Percentiles rank a stretch among this genome's conserved stretches.
phyloP scores from a whole-genome alignment of 2,113 vertebrate genomes.

The Vulpes lagopus region DNA sequence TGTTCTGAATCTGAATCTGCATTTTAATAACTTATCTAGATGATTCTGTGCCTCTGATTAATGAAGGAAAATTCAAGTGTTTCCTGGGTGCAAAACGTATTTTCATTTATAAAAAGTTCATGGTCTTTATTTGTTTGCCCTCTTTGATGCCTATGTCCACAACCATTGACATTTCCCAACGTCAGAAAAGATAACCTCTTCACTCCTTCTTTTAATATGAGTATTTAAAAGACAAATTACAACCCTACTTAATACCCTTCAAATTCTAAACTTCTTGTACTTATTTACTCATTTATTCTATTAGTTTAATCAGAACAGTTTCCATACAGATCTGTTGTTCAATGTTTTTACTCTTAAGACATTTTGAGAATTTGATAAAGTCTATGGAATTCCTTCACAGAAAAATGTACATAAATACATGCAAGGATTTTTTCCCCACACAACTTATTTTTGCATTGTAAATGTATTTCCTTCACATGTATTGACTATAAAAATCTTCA shows the following conservation, averaged over 20 bases:
- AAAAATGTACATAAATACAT: constrained; percentile 9
- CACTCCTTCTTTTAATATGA: background rate
- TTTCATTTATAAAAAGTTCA: background rate
- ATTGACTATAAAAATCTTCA: constrained; percentile 24
- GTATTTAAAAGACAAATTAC: background rate
- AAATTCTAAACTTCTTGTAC: background rate
- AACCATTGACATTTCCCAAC: constrained; percentile 23
- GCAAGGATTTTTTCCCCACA: background rate
- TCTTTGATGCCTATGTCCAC: background rate
- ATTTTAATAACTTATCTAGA: constrained; percentile 28
- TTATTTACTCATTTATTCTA: background rate
- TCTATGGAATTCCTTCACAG: background rate
- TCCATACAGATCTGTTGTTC: background rate
- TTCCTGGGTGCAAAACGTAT: background rate
- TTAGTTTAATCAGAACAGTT: background rate
- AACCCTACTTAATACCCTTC: background rate
- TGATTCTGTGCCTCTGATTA: constrained; percentile 10
- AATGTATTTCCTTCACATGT: constrained; percentile 11
- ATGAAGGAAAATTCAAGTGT: constrained; percentile 16
- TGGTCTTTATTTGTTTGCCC: background rate
- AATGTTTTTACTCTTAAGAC: background rate
- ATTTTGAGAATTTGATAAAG: constrained; percentile 26
- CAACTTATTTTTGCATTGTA: constrained; percentile 11
- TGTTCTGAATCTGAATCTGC: background rate
- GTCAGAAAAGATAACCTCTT: background rate